Base-by-base conservation (phyloP, 2,113 vertebrate species). In the Hassar affinis region DNA sequence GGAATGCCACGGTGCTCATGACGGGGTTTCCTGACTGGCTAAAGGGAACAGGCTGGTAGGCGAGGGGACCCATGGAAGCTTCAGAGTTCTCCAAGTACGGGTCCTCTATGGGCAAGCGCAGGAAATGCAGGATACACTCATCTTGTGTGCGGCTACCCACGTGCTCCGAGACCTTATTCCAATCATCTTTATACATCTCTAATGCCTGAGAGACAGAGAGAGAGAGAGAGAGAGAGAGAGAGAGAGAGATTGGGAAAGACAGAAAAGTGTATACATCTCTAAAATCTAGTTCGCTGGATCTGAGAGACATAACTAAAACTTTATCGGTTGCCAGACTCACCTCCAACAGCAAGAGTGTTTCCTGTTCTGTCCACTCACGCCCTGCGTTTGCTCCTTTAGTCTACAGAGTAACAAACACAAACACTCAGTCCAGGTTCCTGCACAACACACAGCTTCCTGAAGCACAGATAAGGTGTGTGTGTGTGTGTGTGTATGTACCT, bases 111-210 rank as follows among this genome's bases (percentile, higher is more conserved):
- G 98, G 98, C 66, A 99, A 94, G 0, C 98, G 92, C 57, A 99
- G 92, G 78, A 99, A 99, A 84, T 99, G 96, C 4, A 99, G 97
- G 76, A 99, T 99, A 85, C 98, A 99, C 81, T 99, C 98, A 0
- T 99, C 97, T 82, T 99, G 98, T 0, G 98, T 99, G 30, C 97
- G 96, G 87, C 97, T 99, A 30, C 97, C 98, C 0, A 99, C 97
- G 0, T 99, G 98, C 91, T 99, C 98, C 0, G 98, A 99, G 9
- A 99, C 98, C 90, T 99, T 99, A 91, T 99, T 99, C 98, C 98
- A 99, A 92, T 99, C 97, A 1, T 99, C 97, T 88, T 97, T 96
- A 91, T 99, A 99, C 94, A 99, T 97, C 90, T 99, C 97, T 86
- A 99, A 93, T 0, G 97, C 98, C 97, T 99, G 87, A 18, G 12